Evolutionary conservation across 2,888 invertebrate species (phyloP), one percentile per base, ranked within the genome.

Genomic region (Nymphalis polychloros): DNA sequence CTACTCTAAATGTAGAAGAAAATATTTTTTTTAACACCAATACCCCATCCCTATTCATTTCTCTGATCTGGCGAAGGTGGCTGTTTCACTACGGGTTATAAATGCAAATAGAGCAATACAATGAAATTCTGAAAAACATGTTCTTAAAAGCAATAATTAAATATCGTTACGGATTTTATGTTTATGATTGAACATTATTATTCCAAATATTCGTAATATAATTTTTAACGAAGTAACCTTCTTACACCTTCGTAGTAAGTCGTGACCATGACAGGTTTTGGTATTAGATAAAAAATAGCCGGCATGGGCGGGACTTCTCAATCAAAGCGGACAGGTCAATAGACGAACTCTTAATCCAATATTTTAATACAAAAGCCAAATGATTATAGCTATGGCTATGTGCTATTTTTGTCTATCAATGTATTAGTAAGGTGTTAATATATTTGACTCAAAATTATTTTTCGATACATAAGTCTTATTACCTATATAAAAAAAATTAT

Each of bases 281-380:
- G 19, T 67, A 31, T 59, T 55, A 47, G 46, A 60, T 63, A 69
- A 69, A 67, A 64, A 71, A 71, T 68, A 50, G 20, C 49, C 57
- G 41, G 59, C 47, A 53, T 59, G 64, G 71, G 71, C 69, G 71
- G 57, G 52, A 52, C 67, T 52, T 55, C 49, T 71, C 67, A 69
- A 71, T 71, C 69, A 71, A 53, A 69, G 41, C 59, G 35, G 69
- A 67, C 69, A 71, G 62, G 62, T 69, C 59, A 69, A 69, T 69
- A 67, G 71, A 68, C 53, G 49, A 69, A 67, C 63, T 59, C 55
- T 67, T 64, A 61, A 67, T 67, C 57, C 27, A 64, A 57, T 50
- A 48, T 53, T 70, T 69, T 67, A 35, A 53, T 17, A 57, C 41
- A 57, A n/a, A 35, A 57, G 13, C 35, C n/a, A 41, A 2, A 31